Percentiles rank a stretch among this genome's conserved stretches.
Evolutionary conservation across 2,113 vertebrate species (phyloP).

Genomic region (Polyodon spathula): DNA sequence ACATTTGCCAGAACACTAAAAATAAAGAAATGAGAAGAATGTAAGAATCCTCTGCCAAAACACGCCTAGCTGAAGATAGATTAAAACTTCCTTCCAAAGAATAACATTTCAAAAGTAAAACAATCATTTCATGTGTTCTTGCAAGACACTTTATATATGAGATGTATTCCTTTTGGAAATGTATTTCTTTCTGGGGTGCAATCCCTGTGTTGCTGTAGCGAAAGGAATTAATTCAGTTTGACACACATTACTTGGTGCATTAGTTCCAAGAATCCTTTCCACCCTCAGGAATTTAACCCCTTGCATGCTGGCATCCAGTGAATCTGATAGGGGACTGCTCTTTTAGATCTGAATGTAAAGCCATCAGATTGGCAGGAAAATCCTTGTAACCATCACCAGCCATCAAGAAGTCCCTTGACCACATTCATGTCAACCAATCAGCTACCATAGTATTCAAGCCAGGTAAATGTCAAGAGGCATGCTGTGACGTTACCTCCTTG

Average conservation of each 20-base stretch:
- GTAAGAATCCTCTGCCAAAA: slow-evolving; percentile 36
- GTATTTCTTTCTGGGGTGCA: slow-evolving; percentile 45
- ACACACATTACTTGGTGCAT: slow-evolving; percentile 42
- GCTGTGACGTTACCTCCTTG: no score
- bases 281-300: neutral
- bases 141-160: slow-evolving; percentile 21
- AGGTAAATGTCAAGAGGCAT: no score
- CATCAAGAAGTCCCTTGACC: no score
- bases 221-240: slow-evolving; percentile 32
- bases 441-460: no score
- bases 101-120: slow-evolving; percentile 31
- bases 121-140: slow-evolving; percentile 43
- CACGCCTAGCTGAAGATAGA: slow-evolving; percentile 29
- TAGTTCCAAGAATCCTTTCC: neutral
- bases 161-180: slow-evolving; percentile 31
- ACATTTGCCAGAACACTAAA: slow-evolving; percentile 40
- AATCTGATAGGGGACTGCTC: no score
- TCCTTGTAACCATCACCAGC: no score
- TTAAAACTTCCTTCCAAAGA: slow-evolving; percentile 41
- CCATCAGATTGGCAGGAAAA: no score
- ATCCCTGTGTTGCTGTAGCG: slow-evolving; percentile 44
- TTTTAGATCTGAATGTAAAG: no score
- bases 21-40: slow-evolving; percentile 45
- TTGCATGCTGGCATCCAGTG: no score
- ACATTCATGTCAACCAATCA: no score